Evolutionary conservation across 2,888 invertebrate genomes (phyloP).

Genomic region (Rotaria macrura): DNA sequence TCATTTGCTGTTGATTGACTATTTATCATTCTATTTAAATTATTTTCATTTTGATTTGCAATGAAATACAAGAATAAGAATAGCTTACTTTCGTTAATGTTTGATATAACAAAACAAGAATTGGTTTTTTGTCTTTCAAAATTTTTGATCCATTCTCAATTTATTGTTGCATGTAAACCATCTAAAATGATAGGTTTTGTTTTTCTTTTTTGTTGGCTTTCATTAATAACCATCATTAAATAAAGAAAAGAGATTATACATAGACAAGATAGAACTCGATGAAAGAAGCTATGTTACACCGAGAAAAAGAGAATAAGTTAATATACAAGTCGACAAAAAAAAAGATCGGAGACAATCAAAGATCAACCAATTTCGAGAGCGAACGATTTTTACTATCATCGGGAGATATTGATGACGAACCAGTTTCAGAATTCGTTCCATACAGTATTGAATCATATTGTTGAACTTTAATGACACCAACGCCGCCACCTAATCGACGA

Average conservation of each 20-base stretch:
- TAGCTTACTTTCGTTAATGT: neutral
- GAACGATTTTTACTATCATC: slow-evolving; percentile 14
- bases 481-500: slow-evolving; percentile 84
- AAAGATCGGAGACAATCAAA: neutral
- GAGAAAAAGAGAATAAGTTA: neutral
- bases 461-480: slow-evolving; percentile 55
- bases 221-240: neutral
- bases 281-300: neutral
- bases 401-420: neutral
- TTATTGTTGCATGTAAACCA: neutral
- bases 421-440: neutral
- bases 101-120: neutral
- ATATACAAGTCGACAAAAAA: neutral
- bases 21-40: neutral
- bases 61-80: neutral
- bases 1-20: neutral
- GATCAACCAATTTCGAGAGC: neutral
- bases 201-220: neutral
- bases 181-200: neutral
- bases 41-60: too few relatives aligned
- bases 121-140: neutral
- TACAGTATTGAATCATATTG: neutral
- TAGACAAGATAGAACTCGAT: neutral
- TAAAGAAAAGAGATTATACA: neutral
- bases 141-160: neutral